These are phyloP conservation scores for Bugulina stolonifera DNA, from an alignment of 2,888 invertebrate genomes.

Conservation along the genomic window DNA sequence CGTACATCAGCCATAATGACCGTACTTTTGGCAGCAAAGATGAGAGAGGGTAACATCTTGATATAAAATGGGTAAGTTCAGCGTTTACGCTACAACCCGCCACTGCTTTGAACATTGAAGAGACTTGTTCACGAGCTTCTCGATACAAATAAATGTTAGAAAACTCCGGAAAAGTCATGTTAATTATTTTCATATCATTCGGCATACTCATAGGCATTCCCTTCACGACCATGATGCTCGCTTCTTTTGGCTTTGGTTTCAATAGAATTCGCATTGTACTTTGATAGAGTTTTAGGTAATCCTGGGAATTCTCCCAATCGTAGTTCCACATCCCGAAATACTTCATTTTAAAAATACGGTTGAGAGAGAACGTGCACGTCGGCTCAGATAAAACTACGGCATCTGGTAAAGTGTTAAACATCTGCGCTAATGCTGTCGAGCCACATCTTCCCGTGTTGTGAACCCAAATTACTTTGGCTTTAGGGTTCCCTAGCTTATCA, in stretches of 20 bases:
- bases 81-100: not conserved
- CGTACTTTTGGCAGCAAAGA: not conserved
- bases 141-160: not conserved
- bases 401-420: conserved; percentile 12
- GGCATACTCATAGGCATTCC: not conserved
- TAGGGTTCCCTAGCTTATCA: not conserved
- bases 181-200: not conserved
- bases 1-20: not conserved
- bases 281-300: not conserved
- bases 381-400: not conserved
- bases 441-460: conserved; percentile 6
- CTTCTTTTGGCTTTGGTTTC: not conserved
- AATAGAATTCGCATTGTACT: not conserved
- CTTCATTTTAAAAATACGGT: not conserved
- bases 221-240: not conserved
- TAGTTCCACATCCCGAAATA: not conserved
- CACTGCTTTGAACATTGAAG: not conserved
- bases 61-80: not conserved
- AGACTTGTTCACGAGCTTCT: not conserved
- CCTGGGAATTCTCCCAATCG: not conserved
- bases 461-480: not conserved
- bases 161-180: not conserved
- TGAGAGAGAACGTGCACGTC: not conserved
- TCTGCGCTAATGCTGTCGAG: not conserved
- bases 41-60: not conserved